phyloP scores from a whole-genome alignment of 2,797 vertebrate species.

The Anguilla pacifica region DNA sequence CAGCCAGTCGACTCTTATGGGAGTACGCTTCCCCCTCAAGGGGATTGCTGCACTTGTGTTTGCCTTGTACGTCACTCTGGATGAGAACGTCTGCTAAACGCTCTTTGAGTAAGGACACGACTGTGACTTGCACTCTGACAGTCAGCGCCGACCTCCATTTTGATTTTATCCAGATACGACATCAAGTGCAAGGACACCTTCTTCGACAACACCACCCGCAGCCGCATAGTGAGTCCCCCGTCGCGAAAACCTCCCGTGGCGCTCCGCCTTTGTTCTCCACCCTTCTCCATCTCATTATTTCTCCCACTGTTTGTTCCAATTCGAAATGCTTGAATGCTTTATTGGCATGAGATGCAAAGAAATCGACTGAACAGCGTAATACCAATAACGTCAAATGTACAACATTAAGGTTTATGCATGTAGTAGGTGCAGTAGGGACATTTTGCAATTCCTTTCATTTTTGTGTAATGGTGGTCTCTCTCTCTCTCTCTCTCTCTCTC shows the following conservation, averaged over 20 bases:
- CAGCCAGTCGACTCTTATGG: too few relatives aligned
- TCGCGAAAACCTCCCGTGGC: neutral
- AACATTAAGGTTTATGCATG: neutral
- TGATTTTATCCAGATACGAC: constrained; percentile 78
- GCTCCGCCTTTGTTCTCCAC: neutral
- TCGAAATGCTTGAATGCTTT: neutral
- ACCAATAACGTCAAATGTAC: neutral
- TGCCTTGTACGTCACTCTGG: too few relatives aligned
- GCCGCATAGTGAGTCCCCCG: constrained; percentile 88
- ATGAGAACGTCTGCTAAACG: too few relatives aligned
- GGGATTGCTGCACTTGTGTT: neutral
- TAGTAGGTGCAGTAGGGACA: neutral
- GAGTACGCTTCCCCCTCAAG: too few relatives aligned
- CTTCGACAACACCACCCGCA: constrained; percentile 92
- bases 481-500: constrained; percentile 22
- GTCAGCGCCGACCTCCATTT: neutral
- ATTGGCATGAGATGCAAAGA: neutral
- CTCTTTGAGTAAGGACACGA: too few relatives aligned
- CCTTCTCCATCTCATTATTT: neutral
- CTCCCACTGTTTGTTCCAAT: neutral
- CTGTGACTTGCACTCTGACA: neutral
- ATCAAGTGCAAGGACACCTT: constrained; percentile 88
- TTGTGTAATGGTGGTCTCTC: neutral
- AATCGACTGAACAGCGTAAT: neutral
- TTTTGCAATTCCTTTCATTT: neutral